Evolutionary conservation across 1,140 invertebrate genomes (phyloP), one percentile per base, ranked within the genome.

Genomic region (Goniozus legneri): DNA sequence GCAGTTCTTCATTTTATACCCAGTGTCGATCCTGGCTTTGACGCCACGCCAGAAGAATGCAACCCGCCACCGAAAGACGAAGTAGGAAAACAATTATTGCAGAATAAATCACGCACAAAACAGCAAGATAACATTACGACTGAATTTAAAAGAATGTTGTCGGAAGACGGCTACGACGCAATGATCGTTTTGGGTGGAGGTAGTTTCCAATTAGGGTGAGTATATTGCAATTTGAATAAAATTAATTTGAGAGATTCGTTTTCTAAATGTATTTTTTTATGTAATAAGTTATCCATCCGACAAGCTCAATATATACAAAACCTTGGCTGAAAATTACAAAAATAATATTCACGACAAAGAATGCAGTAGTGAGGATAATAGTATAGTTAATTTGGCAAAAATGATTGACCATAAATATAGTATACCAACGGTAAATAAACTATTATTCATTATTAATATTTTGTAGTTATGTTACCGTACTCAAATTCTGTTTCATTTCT

Each of bases 1-100:
- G 74, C 83, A 4, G 85, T 92, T 16, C 65, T 96, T 21, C 87
- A 93, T 64, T 82, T 97, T 44, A 80, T 95, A 51, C 91, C 91
- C 1, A 81, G 79, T 12, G 57, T 87, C 0, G 83, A 86, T 62
- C 74, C 75, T 7, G 62, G 75, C 6, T 83, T 81, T 54, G 75
- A 80, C 13, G 3, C 56, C 14, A 43, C 69, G 12, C 71, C 60
- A 52, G 53, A 69, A 18, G 65, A 73, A 39, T 83, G 81, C 34
- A 71, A 79, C 47, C 57, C 77, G 0, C 57, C 77, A 0, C 24
- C 64, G 0, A 69, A 78, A 42, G 74, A 79, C 30, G 82, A 84
- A 61, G 71, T 81, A 8, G 84, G 83, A 0, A 76, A 80, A 40
- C 80, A 77, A 48, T 71, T 78, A 1, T 63, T 75, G 27, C 73